Percentiles rank a stretch among this genome's conserved stretches.
These are phyloP conservation scores for Sebastes dallii DNA, from an alignment of 2,797 vertebrate genomes.

Conservation along the genomic window DNA sequence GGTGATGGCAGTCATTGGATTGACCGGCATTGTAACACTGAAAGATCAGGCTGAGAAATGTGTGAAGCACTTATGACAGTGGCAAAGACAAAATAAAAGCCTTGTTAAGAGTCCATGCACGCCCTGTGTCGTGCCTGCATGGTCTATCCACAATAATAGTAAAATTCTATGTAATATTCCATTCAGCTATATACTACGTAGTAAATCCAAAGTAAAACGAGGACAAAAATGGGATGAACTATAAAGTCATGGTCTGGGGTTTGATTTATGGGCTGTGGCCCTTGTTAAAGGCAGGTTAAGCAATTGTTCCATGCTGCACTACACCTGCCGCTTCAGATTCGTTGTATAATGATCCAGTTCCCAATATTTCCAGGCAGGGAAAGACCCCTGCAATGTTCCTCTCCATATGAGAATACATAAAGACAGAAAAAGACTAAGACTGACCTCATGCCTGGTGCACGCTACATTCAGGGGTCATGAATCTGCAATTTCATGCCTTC, in stretches of 20 bases:
- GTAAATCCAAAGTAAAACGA: constrained; percentile 28
- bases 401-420: neutral
- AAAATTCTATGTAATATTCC: constrained; percentile 2
- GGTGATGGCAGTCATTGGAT: constrained; percentile 23
- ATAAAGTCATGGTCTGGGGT: constrained; percentile 27
- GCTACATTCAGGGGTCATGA: constrained; percentile 47
- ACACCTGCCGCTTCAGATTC: constrained; percentile 46
- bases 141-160: neutral
- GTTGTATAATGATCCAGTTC: constrained; percentile 30
- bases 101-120: neutral
- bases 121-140: neutral
- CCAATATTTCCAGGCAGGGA: neutral
- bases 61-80: neutral
- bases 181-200: neutral
- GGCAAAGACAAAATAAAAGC: constrained; percentile 16
- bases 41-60: constrained; percentile 11
- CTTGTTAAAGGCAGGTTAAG: constrained; percentile 55
- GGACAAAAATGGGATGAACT: constrained; percentile 17
- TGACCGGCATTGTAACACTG: neutral
- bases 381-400: constrained; percentile 7
- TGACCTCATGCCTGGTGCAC: constrained; percentile 26
- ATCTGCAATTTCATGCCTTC: constrained; percentile 55
- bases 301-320: constrained; percentile 33
- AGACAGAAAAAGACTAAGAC: neutral
- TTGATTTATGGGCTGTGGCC: constrained; percentile 45